Conservation (phyloP, 2,888 invertebrate species). For the Ophioninae sp. region DNA sequence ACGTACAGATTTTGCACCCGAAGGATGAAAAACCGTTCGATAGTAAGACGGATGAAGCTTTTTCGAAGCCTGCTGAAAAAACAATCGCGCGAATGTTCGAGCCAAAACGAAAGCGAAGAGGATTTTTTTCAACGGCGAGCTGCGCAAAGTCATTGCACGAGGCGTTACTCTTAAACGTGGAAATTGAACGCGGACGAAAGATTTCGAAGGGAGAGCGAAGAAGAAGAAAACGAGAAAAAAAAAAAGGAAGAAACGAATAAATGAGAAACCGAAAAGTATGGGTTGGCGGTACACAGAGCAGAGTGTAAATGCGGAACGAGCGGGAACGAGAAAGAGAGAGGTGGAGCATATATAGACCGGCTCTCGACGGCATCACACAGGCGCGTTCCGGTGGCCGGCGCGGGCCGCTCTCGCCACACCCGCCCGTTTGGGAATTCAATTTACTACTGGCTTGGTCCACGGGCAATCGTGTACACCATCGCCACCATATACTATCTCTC, state of each 20-base stretch:
- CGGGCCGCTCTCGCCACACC: constrained; percentile 80
- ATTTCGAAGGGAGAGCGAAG: not conserved
- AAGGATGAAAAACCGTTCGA: not conserved
- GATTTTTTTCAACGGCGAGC: constrained; percentile 14
- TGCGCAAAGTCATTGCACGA: constrained; percentile 11
- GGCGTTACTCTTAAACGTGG: constrained; percentile 11
- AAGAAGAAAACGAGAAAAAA: not conserved
- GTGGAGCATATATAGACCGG: constrained; percentile 52
- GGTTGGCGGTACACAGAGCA: constrained; percentile 23
- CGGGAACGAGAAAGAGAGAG: constrained; percentile 43
- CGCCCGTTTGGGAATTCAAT: constrained; percentile 81
- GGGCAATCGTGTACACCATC: constrained; percentile 65
- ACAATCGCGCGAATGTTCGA: not conserved
- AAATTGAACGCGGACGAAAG: constrained; percentile 53
- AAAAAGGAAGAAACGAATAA: constrained; percentile 10
- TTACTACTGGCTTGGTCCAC: constrained; percentile 72
- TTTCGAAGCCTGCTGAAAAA: not conserved
- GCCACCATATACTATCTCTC: constrained; percentile 59
- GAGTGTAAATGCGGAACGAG: constrained; percentile 47
- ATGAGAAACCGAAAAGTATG: constrained; percentile 14
- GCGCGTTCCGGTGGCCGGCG: constrained; percentile 77
- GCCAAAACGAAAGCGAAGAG: constrained; percentile 6
- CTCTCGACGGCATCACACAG: constrained; percentile 69
- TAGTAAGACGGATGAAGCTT: not conserved
- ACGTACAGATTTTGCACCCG: not conserved